Evolutionary conservation across 2,888 invertebrate species (phyloP), one percentile per base, ranked within the genome.

Genomic region (Choreutis nemorana): DNA sequence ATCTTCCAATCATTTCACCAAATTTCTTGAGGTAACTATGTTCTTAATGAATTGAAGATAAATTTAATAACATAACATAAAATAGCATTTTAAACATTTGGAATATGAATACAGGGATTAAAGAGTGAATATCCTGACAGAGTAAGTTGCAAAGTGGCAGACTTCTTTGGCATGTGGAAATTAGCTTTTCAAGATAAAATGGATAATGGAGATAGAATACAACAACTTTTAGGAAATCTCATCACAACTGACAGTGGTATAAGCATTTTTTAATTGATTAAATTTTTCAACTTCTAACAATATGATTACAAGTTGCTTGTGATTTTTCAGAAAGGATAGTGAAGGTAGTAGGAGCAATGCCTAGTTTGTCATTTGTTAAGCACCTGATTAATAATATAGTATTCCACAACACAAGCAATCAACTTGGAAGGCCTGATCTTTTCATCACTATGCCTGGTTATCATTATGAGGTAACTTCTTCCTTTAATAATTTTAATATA

Each of bases 361-460:
- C 83, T 1, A 75, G 78, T 4, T 50, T 73, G 14, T 54, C 56
- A 2, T 87, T 88, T 56, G 70, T 89, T n/a, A 82, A 72, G 42
- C 81, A 85, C 56, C 48, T 90, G 31, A 77, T 88, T 16, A 70
- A 73, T 40, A 83, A 81, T 13, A 62, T 86, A 29, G 60, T 86
- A 3, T 83, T 84, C 42, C 83, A 86, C 58, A 79, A 70, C 31
- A 70, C 77, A 29, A 56, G 84, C 3, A 66, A 79, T 33, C 67
- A 71, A 14, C 56, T 79, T 34, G 90, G 89, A 20, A 78, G 85
- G 38, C 71, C 83, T 14, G 83, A 85, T 44, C 65, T 89, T 34
- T 88, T 83, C 50, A 62, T 87, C 2, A 71, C 83, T 0, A 57
- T 89, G 56, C 78, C 82, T 14, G 84, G 83, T 11, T 73, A 80